These are phyloP conservation scores for Smithornis capensis DNA, from an alignment of 2,113 vertebrate genomes.

Conservation along the genomic window DNA sequence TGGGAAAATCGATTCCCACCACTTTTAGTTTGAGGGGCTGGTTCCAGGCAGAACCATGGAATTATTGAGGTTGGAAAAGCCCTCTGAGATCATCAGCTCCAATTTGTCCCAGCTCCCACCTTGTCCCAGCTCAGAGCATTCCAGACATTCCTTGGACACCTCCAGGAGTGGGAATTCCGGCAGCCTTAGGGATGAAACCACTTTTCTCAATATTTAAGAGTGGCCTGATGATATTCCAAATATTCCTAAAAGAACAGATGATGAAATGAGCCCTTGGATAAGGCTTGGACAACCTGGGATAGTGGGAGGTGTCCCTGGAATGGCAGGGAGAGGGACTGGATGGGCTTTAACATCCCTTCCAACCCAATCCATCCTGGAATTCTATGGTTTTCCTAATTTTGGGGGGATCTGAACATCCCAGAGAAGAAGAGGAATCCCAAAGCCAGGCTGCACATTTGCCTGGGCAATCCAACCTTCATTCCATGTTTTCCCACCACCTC, in stretches of 20 bases:
- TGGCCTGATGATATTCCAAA: neutral
- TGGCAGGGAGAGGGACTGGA: neutral
- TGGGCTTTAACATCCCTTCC: neutral
- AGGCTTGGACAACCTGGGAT: neutral
- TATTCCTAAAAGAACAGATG: neutral
- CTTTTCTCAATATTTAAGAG: neutral
- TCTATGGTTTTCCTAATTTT: rapidly evolving
- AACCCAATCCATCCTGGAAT: neutral
- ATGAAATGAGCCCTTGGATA: neutral
- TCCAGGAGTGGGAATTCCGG: neutral
- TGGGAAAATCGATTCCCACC: neutral
- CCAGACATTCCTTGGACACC: neutral
- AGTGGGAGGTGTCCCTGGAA: rapidly evolving
- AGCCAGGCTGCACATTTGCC: neutral
- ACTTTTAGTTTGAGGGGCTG: neutral
- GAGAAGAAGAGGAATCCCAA: neutral
- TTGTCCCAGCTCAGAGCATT: neutral
- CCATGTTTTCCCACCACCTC: too few species aligned
- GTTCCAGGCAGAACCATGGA: neutral
- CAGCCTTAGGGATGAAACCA: neutral
- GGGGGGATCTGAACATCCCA: neutral
- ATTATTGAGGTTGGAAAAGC: neutral
- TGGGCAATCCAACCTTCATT: neutral
- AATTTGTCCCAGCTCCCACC: neutral
- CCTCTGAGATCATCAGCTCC: neutral